Evolutionary conservation across 2,888 invertebrate species (phyloP).

Genomic region (Sarcophaga subvicina): DNA sequence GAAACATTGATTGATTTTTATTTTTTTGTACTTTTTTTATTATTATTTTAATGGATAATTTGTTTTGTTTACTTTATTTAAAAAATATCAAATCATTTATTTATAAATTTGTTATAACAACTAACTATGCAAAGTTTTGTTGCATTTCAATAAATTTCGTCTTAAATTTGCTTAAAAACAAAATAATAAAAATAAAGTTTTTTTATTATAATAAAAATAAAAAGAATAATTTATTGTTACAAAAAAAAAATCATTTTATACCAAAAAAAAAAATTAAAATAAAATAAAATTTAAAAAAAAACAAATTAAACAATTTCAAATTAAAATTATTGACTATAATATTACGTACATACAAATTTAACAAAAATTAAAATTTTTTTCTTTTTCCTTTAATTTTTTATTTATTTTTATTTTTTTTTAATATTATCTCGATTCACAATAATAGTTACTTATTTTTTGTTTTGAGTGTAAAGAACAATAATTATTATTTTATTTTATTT

Average conservation of each 20-base stretch:
- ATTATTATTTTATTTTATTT: conserved; percentile 24
- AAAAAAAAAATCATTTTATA: not conserved
- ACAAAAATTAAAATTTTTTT: conserved; percentile 25
- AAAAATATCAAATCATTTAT: conserved; percentile 61
- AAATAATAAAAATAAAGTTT: not conserved
- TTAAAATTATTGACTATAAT: conserved; percentile 63
- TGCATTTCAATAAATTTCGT: conserved; percentile 39
- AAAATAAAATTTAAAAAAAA: not conserved
- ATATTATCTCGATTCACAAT: too few species aligned
- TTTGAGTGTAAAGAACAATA: not conserved
- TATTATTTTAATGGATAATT: conserved; percentile 27
- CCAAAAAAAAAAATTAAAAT: not conserved
- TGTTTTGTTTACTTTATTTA: conserved; percentile 59
- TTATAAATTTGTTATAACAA: conserved; percentile 35
- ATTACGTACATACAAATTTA: conserved; percentile 44
- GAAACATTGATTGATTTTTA: conserved; percentile 23
- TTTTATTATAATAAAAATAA: conserved; percentile 33
- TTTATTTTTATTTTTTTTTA: not conserved
- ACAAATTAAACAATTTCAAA: not conserved
- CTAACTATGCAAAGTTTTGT: conserved; percentile 23
- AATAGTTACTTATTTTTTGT: too few species aligned
- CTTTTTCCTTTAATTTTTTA: not conserved
- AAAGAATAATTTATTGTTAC: conserved; percentile 22
- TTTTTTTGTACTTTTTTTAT: conserved; percentile 54
- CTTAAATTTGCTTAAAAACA: conserved; percentile 57